These are phyloP conservation scores for Hoplostethus atlanticus DNA, from an alignment of 2,797 vertebrate species.

Conservation along the genomic window DNA sequence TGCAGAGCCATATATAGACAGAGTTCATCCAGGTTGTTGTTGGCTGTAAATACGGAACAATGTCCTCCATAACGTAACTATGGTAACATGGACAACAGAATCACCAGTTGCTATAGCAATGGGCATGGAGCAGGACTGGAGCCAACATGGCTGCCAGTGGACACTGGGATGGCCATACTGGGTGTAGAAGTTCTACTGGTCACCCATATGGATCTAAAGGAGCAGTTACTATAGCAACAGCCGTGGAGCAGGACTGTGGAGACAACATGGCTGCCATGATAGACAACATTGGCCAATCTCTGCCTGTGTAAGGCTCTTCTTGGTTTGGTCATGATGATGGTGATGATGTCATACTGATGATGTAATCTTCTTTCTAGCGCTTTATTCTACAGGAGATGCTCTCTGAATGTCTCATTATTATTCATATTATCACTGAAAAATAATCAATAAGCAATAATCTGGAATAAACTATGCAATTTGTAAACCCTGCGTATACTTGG, in stretches of 20 bases:
- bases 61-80: too few species aligned
- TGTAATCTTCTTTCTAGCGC: slow-evolving; percentile 60
- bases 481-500: slow-evolving; percentile 60
- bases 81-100: too few species aligned
- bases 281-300: not conserved
- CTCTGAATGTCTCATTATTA: slow-evolving; percentile 62
- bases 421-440: slow-evolving; percentile 58
- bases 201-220: too few species aligned
- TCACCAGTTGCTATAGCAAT: too few species aligned
- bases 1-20: not conserved
- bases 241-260: not conserved
- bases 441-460: slow-evolving; percentile 77
- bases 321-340: not conserved
- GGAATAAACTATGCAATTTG: slow-evolving; percentile 82
- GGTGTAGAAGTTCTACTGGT: too few species aligned
- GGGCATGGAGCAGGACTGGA: too few species aligned
- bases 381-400: slow-evolving; percentile 53
- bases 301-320: slow-evolving; percentile 40
- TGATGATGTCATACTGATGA: slow-evolving; percentile 38
- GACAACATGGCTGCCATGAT: not conserved
- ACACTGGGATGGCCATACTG: too few species aligned
- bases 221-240: too few species aligned
- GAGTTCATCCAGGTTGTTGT: too few species aligned
- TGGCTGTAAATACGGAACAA: too few species aligned
- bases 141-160: too few species aligned